Evolutionary conservation across 2,113 vertebrate species (phyloP).

Genomic region (Stigmatopora argus): DNA sequence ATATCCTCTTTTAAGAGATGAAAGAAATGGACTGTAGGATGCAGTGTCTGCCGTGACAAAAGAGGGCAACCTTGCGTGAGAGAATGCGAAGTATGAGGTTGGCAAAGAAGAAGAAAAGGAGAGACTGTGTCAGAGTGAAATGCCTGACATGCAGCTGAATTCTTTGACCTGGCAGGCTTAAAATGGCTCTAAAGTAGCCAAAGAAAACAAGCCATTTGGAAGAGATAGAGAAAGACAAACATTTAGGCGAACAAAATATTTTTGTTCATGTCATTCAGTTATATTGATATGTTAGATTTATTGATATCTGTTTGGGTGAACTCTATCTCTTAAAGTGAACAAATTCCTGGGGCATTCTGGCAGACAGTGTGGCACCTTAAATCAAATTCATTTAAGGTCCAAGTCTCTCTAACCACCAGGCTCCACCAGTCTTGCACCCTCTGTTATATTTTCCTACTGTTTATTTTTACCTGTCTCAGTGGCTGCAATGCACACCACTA

Average conservation of each 20-base stretch:
- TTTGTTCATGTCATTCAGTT: constrained; percentile 24
- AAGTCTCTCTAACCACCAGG: constrained; percentile 14
- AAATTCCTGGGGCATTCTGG: constrained; percentile 26
- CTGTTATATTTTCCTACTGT: constrained; percentile 3
- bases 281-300: constrained; percentile 16
- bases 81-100: constrained; percentile 39
- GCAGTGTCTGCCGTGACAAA: constrained; percentile 43
- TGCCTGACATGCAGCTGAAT: constrained; percentile 47
- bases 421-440: constrained; percentile 20
- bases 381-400: constrained; percentile 41
- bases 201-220: constrained; percentile 13
- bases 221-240: neutral
- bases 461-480: neutral
- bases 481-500: neutral
- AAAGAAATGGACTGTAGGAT: constrained; percentile 17
- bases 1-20: constrained; percentile 19
- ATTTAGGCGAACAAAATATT: constrained; percentile 31
- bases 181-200: constrained; percentile 28
- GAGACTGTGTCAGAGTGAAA: constrained; percentile 40
- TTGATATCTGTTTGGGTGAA: constrained; percentile 26
- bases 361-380: constrained; percentile 55
- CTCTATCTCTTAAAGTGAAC: constrained; percentile 17
- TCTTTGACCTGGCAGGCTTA: constrained; percentile 50
- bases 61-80: constrained; percentile 31
- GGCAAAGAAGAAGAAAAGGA: constrained; percentile 33